These are phyloP conservation scores for Nothoprocta perdicaria DNA, from an alignment of 2,113 vertebrate species.

Conservation along the genomic window DNA sequence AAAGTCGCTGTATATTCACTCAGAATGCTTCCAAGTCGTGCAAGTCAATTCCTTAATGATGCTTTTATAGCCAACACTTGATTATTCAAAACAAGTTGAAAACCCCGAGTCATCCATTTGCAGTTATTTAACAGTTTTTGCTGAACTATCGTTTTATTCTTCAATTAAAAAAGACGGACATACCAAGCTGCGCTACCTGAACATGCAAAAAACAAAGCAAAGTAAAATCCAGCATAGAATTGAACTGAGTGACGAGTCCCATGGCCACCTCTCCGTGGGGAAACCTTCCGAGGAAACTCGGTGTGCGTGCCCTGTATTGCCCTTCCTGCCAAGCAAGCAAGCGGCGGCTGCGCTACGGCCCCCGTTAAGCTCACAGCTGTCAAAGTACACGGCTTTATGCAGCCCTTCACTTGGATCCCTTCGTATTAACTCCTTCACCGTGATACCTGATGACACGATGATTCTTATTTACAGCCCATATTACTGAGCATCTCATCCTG, in stretches of 20 bases:
- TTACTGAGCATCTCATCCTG: not conserved
- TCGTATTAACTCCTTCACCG: not conserved
- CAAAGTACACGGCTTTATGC: not conserved
- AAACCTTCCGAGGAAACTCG: not conserved
- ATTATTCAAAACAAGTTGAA: not conserved
- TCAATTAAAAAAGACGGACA: not conserved
- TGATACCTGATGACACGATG: not conserved
- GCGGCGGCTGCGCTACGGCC: not conserved
- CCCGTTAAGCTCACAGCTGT: not conserved
- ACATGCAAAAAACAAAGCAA: not conserved
- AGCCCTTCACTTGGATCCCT: not conserved
- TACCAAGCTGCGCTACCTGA: not conserved
- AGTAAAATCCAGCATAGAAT: not conserved
- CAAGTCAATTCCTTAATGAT: not conserved
- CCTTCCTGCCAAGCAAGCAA: conserved; percentile 19
- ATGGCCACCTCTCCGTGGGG: not conserved
- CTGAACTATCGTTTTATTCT: not conserved
- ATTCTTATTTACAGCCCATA: not conserved
- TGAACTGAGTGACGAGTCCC: not conserved
- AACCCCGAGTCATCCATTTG: not conserved
- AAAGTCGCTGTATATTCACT: not conserved
- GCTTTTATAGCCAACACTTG: not conserved
- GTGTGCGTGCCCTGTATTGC: not conserved
- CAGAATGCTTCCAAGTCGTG: not conserved
- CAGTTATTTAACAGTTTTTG: not conserved